Evolutionary conservation across 2,113 vertebrate genomes (phyloP).

Genomic region (Axis porcinus): DNA sequence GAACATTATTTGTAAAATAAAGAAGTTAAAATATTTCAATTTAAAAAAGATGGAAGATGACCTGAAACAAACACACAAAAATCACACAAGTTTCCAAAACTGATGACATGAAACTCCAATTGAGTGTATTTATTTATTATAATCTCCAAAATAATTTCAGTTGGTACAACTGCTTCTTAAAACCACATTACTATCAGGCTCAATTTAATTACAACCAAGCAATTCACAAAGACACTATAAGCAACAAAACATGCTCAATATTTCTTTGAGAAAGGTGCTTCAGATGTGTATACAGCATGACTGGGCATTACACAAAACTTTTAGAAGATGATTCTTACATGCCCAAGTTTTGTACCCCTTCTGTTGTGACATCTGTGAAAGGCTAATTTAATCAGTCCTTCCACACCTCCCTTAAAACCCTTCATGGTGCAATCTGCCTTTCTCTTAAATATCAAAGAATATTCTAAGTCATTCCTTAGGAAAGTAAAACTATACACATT

Average conservation of each 20-base stretch:
- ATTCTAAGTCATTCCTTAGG: conserved; percentile 12
- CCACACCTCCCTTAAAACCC: not conserved
- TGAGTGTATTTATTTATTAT: conserved; percentile 81
- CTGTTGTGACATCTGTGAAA: not conserved
- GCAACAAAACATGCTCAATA: conserved; percentile 80
- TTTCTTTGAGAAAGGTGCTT: conserved; percentile 72
- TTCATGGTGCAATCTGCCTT: not conserved
- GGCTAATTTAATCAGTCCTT: not conserved
- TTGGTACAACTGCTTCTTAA: conserved; percentile 74
- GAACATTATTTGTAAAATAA: conserved; percentile 1
- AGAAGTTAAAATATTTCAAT: not conserved
- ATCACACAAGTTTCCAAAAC: conserved; percentile 19
- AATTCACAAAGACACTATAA: conserved; percentile 82
- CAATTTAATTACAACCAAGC: conserved; percentile 81
- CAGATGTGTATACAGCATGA: conserved; percentile 64
- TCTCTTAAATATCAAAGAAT: conserved; percentile 27
- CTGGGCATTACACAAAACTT: conserved; percentile 40
- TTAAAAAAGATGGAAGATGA: not conserved
- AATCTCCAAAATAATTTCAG: conserved; percentile 78
- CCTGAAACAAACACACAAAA: not conserved
- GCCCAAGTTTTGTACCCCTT: not conserved
- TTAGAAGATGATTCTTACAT: conserved; percentile 35
- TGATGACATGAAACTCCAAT: conserved; percentile 64
- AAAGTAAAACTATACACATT: conserved; percentile 37
- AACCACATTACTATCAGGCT: conserved; percentile 75